Evolutionary conservation across 1,140 invertebrate genomes (phyloP), one percentile per base, ranked within the genome.

Genomic region (Hestina assimilis): DNA sequence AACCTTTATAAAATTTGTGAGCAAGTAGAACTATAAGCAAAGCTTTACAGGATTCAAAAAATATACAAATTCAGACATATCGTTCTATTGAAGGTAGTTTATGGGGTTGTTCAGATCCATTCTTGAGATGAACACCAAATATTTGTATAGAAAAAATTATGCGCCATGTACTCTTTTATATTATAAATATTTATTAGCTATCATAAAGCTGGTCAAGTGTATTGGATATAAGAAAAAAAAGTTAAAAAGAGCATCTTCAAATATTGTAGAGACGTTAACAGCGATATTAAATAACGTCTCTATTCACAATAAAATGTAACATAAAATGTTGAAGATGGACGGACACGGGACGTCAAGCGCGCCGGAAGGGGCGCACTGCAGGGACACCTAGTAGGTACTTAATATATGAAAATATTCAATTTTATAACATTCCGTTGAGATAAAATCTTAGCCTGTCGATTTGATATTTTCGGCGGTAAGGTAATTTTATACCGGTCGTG

Each of bases 401-500:
- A 76, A 80, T 70, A 73, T 77, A 79, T 78, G 79, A 75, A 84
- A 78, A 87, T 87, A 83, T 87, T 87, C 79, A 87, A 87, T 87
- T 85, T 87, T 87, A 87, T 83, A 83, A 84, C 80, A 81, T 85
- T 85, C 72, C 72, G 63, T 64, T 51, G 63, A 72, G 82, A 85
- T 85, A 86, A 79, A 72, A 86, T 86, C 82, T 70, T 56, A 43
- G 66, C 61, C 69, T 81, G 84, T 82, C 83, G 84, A 87, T 82
- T 85, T 85, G 79, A 87, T 85, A 80, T 87, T 85, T 87, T 85
- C 80, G 81, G 82, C 81, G 79, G 78, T 80, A 75, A 83, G 65
- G 82, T 85, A 83, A 85, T 83, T 69, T 79, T 81, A 82, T 84
- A 73, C 62, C 59, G 65, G 59, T 40, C 62, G 64, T 82, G 79